phyloP scores from a whole-genome alignment of 2,797 vertebrate species.

The Channa striata region DNA sequence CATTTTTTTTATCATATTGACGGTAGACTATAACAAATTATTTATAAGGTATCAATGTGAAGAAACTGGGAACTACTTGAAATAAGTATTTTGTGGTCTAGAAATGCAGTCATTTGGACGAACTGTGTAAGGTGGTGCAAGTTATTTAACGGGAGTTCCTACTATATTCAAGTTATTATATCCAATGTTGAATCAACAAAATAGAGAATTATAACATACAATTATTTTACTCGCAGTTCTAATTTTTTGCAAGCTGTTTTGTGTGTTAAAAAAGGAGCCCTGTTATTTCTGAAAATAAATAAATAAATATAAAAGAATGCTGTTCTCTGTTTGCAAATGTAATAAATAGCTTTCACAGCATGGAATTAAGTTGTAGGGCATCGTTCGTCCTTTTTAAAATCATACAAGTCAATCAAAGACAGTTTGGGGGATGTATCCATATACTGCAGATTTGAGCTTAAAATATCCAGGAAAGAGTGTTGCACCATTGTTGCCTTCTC shows the following conservation, averaged over 20 bases:
- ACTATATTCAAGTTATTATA: constrained; percentile 12
- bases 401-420: constrained; percentile 37
- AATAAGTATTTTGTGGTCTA: constrained; percentile 2
- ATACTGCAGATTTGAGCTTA: constrained; percentile 20
- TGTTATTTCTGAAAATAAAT: constrained; percentile 7
- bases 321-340: not conserved
- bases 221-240: not conserved
- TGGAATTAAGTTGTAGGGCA: constrained; percentile 22
- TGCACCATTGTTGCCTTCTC: constrained; percentile 8
- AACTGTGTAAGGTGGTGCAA: not conserved
- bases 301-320: constrained; percentile 1
- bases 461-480: constrained; percentile 46
- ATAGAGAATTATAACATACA: constrained; percentile 2
- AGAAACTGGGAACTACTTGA: constrained; percentile 3
- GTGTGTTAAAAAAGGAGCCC: not conserved
- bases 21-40: not conserved
- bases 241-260: constrained; percentile 14
- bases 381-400: constrained; percentile 12
- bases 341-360: constrained; percentile 19
- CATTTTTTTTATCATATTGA: not conserved
- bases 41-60: constrained; percentile 5
- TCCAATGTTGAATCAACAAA: constrained; percentile 1
- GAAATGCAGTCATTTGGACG: not conserved
- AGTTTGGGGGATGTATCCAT: constrained; percentile 23
- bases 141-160: not conserved